Evolutionary conservation across 2,113 vertebrate genomes (phyloP).

Genomic region (Mustelus asterias): DNA sequence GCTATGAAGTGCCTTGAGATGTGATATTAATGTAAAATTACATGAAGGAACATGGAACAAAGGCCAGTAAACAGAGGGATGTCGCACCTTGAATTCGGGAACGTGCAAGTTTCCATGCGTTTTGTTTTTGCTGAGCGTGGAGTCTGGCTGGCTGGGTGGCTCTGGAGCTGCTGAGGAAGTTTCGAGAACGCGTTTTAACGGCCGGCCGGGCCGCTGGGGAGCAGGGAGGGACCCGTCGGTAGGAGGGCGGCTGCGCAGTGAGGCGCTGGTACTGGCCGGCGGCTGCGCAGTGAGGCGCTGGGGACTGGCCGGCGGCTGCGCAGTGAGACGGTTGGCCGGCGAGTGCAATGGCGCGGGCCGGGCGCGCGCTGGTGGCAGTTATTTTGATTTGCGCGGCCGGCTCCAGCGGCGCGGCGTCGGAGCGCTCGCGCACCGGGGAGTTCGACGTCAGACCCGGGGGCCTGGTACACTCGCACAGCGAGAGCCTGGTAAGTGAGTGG

Average conservation of each 20-base stretch:
- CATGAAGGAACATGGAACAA: no score
- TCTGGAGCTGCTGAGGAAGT: no score
- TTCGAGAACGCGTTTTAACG: not conserved
- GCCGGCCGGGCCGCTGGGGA: no score
- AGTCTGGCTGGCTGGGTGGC: no score
- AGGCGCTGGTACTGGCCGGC: not conserved
- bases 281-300: not conserved
- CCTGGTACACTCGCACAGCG: not conserved
- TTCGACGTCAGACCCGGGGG: slow-evolving; percentile 25
- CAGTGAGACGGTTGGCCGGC: not conserved
- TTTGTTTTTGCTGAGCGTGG: no score
- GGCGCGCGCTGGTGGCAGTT: not conserved
- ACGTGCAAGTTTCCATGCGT: no score
- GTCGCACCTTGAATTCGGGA: no score
- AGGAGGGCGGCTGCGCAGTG: not conserved
- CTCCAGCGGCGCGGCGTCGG: not conserved
- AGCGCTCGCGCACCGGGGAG: not conserved
- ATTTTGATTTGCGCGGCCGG: not conserved
- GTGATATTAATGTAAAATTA: no score
- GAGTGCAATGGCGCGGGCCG: not conserved
- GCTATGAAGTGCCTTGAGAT: no score
- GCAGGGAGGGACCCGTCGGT: no score
- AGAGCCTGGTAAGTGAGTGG: slow-evolving; percentile 5
- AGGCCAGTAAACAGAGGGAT: no score
- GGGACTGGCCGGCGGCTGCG: not conserved